A percentile compares a stretch with the other conserved stretches of the same genome.
These are phyloP conservation scores for Ectobius pallidus DNA, from an alignment of 2,888 invertebrate genomes.

Conservation along the genomic window DNA sequence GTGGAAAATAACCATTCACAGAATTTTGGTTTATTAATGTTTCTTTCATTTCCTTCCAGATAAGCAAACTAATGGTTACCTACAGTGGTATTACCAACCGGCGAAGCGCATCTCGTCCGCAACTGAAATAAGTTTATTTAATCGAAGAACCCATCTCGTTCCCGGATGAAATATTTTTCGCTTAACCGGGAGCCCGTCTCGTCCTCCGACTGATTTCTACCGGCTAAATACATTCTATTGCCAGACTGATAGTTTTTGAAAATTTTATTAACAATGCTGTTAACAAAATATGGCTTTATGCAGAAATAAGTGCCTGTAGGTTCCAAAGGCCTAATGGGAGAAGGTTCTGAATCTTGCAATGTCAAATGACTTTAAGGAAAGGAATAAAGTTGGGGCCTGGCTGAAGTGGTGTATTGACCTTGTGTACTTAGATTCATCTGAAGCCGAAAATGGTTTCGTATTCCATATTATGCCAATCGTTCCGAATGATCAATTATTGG, in stretches of 20 bases:
- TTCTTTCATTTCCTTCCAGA: neutral
- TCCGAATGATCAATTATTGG: neutral
- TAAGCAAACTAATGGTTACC: neutral
- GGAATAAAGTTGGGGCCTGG: neutral
- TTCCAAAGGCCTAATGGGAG: no score
- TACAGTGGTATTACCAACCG: neutral
- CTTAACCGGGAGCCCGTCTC: neutral
- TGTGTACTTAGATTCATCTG: neutral
- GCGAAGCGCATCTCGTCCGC: neutral
- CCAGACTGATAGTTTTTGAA: no score
- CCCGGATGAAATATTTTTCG: neutral
- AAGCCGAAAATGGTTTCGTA: neutral
- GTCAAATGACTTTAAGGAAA: no score
- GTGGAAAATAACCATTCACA: no score
- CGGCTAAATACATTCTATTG: no score
- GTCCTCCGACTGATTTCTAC: neutral
- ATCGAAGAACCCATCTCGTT: neutral
- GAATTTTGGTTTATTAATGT: neutral
- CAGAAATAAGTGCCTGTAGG: no score
- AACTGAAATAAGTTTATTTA: no score
- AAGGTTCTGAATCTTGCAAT: no score
- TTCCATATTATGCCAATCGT: neutral
- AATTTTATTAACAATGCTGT: no score
- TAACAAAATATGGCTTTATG: no score
- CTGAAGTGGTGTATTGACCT: neutral